Base-by-base conservation (phyloP, 2,113 vertebrate genomes). In the Phocoena phocoena region DNA sequence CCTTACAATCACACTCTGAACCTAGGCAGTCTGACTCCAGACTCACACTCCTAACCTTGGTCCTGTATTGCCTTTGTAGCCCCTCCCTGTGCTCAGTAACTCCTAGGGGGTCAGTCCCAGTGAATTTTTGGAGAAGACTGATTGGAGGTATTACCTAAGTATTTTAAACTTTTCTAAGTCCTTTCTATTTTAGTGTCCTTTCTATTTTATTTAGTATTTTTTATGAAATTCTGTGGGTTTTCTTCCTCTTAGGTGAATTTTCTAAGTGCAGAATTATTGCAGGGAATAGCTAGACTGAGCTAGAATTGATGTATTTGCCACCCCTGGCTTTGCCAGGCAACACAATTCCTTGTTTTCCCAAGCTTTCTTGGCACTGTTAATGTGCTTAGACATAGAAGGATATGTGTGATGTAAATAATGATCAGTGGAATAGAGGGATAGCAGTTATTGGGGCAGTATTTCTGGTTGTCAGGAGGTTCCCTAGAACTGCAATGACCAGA, bases 251-350 rank as follows among this genome's bases (percentile, higher is more conserved):
- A 60, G 70, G n/a, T 79, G 50, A 26, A 95, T 87, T 95, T 96
- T 10, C 63, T 87, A 93, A 96, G 67, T 95, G 77, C 23, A 77
- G 28, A 92, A 76, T 96, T 79, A 73, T 93, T 96, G 47, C 55
- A 89, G 79, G 47, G 18, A 96, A 70, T 79, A 67, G 41, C 60
- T 87, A 92, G 50, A 87, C 18, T 62, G 68, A 47, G 41, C 26
- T 94, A 53, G 47, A 95, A 90, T 73, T 82, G 41, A 88, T 63
- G 28, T 62, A 76, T 79, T 95, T 93, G 26, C 71, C 38, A 50
- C 50, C 58, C 31, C 33, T 91, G 33, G 11, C 62, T 96, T 96
- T 96, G 5, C 80, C 68, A 93, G 36, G 41, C 55, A 77, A 82
- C 63, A 86, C 21, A 20, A 90, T 84, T 90, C 60, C n/a, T 95